Base-by-base conservation (phyloP, 1,140 invertebrate species). In the Euwallacea fornicatus region DNA sequence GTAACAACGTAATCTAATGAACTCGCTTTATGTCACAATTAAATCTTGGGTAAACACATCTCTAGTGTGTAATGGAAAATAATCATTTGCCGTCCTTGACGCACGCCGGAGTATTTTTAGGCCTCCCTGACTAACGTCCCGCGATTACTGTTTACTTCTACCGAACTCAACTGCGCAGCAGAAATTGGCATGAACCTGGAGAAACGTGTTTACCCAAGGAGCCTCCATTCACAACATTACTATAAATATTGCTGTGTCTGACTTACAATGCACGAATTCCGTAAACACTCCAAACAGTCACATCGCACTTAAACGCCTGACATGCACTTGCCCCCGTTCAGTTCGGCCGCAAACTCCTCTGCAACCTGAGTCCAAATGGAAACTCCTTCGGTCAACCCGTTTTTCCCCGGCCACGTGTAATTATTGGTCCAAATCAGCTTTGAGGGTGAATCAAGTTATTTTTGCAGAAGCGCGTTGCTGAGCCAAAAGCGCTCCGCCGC, bases 401-500 rank as follows among this genome's bases (percentile, higher is more conserved):
- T 33, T 33, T 33, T 33, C 21, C 21, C 21, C 21, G 21, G 21
- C 21, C 21, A 33, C 21, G 21, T 4, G 21, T 33, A 33, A 33
- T 33, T 33, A 33, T 33, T 33, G 21, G 21, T 33, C 8, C 2
- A 56, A 61, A 61, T 42, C 11, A 41, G 33, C 58, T 42, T 60
- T 60, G 58, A 7, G 9, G 8, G 2, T 42, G 7, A 60, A 43
- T 3, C 10, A 11, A 10, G 42, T 61, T 61, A 41, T 11, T 42
- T 33, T 33, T 78, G 67, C 56, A 76, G 76, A 54, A 74, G 61
- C 67, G 64, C 64, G 41, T 75, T 79, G 73, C 73, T 81, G 71
- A 84, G 82, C 75, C 85, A 83, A 82, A 86, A 87, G 80, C 85
- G 85, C 76, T 85, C 86, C 71, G 84, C 85, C 75, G 76, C 83